Conservation (phyloP, 1,140 invertebrate genomes). For the Orius laevigatus region DNA sequence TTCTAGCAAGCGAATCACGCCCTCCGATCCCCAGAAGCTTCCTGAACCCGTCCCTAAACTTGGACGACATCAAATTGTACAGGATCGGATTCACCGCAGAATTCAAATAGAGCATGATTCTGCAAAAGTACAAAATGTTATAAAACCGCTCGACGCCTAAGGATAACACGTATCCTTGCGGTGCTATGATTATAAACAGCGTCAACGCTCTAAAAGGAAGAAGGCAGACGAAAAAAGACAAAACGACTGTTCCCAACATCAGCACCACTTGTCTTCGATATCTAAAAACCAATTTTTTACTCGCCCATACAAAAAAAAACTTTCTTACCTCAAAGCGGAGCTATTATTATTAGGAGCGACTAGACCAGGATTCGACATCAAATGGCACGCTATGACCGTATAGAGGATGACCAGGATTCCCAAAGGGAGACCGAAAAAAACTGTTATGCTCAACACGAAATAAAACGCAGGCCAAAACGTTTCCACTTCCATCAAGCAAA, state of each 20-base stretch:
- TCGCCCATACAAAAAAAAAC: not conserved
- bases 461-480: constrained; percentile 55
- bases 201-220: constrained; percentile 73
- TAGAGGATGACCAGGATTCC: constrained; percentile 64
- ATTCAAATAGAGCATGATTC: constrained; percentile 76
- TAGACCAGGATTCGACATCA: constrained; percentile 57
- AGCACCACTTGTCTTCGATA: constrained; percentile 23
- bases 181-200: constrained; percentile 63
- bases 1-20: constrained; percentile 13
- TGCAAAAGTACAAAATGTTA: constrained; percentile 67
- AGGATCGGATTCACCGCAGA: constrained; percentile 80
- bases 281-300: not conserved
- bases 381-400: constrained; percentile 61
- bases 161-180: constrained; percentile 40
- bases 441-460: constrained; percentile 56
- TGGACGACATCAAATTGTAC: constrained; percentile 82
- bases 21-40: constrained; percentile 27
- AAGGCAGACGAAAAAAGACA: constrained; percentile 81
- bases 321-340: constrained; percentile 12
- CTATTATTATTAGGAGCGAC: constrained; percentile 28
- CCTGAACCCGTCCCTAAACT: constrained; percentile 69
- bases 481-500: constrained; percentile 56
- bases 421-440: constrained; percentile 73
- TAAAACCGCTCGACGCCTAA: constrained; percentile 64
- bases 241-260: constrained; percentile 77